Percentiles rank a stretch among this genome's conserved stretches.
Evolutionary conservation across 2,797 vertebrate species (phyloP).

Genomic region (Mareca strepera): DNA sequence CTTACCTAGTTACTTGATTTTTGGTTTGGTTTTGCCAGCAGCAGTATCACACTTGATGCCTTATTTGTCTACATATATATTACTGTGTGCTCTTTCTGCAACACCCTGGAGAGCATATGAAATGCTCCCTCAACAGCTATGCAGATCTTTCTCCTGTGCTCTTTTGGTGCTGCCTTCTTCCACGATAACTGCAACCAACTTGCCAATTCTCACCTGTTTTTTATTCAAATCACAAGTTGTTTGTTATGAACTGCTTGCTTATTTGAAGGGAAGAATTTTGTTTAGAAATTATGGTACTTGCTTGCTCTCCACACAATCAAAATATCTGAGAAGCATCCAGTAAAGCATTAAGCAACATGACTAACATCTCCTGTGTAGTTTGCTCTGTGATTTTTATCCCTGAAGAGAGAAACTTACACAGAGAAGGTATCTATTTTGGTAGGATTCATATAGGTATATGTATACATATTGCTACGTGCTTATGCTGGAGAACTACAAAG

Average conservation of each 20-base stretch:
- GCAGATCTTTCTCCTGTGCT: neutral
- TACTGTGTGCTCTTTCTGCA: neutral
- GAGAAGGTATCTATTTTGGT: neutral
- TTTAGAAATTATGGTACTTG: neutral
- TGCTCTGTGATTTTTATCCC: neutral
- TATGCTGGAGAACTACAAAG: neutral
- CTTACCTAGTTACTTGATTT: neutral
- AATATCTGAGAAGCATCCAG: neutral
- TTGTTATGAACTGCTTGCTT: neutral
- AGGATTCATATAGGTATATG: neutral
- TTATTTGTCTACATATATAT: neutral
- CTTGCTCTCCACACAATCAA: neutral
- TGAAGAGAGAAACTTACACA: neutral
- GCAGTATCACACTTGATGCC: neutral
- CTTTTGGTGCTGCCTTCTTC: neutral
- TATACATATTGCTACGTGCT: neutral
- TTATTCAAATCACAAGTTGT: neutral
- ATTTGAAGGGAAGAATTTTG: neutral
- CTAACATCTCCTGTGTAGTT: neutral
- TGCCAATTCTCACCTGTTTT: neutral
- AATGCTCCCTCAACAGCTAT: neutral
- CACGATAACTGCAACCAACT: neutral
- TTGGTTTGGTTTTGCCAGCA: neutral
- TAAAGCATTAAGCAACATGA: neutral
- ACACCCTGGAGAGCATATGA: neutral